Base-by-base conservation (phyloP, 2,888 invertebrate species). In the Neocrepidodera transversa region DNA sequence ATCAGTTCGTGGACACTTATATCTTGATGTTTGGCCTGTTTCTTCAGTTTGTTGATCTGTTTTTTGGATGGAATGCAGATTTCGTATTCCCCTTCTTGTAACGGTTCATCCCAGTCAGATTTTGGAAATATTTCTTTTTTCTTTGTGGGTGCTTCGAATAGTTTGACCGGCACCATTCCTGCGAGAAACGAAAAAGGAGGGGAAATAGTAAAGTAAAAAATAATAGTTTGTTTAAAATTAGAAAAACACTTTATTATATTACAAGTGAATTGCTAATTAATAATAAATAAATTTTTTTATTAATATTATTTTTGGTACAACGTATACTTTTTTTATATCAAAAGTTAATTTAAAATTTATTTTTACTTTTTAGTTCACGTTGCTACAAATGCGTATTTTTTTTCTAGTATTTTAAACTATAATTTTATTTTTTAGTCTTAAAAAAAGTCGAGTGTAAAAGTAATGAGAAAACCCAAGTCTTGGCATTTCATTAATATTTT, bases 1-100 rank as follows among this genome's bases (percentile, higher is more conserved):
- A 60, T 61, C 4, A 65, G 30, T 30, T 63, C 60, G 28, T 65
- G 63, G 2, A 65, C 42, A 28, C 26, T 62, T 48, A 51, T 60
- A 6, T 53, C 60, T 6, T 52, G 54, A 40, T 59, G 66, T 36
- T 62, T 60, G 2, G 60, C 56, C 8, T 55, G 32, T 38, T 64
- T 62, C 42, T 68, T 68, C 54, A 68, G 13, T 55, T 66, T 66
- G 28, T 50, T 57, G 1, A 66, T 18, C 26, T 70, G 62, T 55
- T 74, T 75, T 57, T 71, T 74, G 0, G 73, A 68, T 1, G 75
- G 73, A 6, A 77, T 67, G 54, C 73, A 73, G 32, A 76, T 69
- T 66, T 79, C 78, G 28, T 72, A 66, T 70, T 83, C 83, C 11
- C 82, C 82, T n/a, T 79, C 73, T 60, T 77, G 60, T 7, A 81